These are phyloP conservation scores for Schrankia costaestrigalis DNA, from an alignment of 2,888 invertebrate species.

Conservation along the genomic window DNA sequence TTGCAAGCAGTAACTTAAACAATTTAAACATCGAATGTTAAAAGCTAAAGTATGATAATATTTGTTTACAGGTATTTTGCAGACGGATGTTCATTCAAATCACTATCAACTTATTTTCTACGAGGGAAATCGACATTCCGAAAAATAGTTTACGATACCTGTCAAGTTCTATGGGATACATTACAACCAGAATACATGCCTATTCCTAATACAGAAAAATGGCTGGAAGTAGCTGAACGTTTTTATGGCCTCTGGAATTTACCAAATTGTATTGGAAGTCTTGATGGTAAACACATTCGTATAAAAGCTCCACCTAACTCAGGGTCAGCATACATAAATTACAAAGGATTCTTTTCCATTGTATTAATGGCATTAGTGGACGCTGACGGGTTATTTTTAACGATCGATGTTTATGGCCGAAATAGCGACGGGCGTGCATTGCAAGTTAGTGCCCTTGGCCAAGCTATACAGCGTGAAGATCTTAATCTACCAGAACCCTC, in stretches of 20 bases:
- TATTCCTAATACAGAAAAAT: slow-evolving; percentile 9
- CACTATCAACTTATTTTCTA: slow-evolving; percentile 5
- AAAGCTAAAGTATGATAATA: background rate
- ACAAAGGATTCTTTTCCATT: too few relatives aligned
- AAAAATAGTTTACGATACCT: slow-evolving; percentile 10
- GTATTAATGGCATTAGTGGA: too few relatives aligned
- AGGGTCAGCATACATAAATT: slow-evolving; percentile 11
- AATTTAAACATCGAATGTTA: background rate
- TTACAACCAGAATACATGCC: slow-evolving; percentile 10
- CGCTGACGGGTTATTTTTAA: too few relatives aligned
- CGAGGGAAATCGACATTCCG: slow-evolving; percentile 1
- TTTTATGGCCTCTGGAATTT: slow-evolving; percentile 11
- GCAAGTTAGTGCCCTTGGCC: too few relatives aligned
- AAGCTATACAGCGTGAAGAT: too few relatives aligned
- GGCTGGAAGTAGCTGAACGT: slow-evolving; percentile 6
- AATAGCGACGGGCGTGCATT: too few relatives aligned
- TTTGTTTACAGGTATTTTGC: slow-evolving; percentile 3
- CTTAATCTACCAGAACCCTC: background rate
- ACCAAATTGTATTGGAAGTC: slow-evolving; percentile 8
- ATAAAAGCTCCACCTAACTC: slow-evolving; percentile 1
- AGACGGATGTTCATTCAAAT: slow-evolving; percentile 3
- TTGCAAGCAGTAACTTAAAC: background rate
- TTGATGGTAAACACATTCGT: slow-evolving; percentile 7
- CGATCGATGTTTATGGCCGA: too few relatives aligned
- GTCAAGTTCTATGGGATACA: slow-evolving; percentile 8